Evolutionary conservation across 2,888 invertebrate genomes (phyloP).

Genomic region (Drosophila lutescens): DNA sequence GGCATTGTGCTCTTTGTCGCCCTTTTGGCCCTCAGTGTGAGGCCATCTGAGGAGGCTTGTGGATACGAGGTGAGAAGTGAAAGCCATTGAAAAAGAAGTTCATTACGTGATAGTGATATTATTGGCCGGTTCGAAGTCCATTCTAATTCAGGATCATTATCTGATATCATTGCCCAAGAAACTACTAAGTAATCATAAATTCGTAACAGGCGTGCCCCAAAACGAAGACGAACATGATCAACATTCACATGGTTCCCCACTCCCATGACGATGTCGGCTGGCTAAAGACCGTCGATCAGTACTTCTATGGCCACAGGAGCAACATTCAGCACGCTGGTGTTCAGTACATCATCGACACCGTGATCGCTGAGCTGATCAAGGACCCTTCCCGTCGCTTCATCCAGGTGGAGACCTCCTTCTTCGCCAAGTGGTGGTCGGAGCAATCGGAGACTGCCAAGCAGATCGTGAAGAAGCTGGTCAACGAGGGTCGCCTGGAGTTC

Average conservation of each 20-base stretch:
- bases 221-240: conserved; percentile 87
- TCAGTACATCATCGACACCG: conserved; percentile 95
- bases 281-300: conserved; percentile 97
- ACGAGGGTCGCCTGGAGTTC: conserved; percentile 90
- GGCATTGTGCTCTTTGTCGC: conserved; percentile 32
- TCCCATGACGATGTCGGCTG: conserved; percentile 98
- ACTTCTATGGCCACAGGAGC: conserved; percentile 92
- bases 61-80: conserved; percentile 60
- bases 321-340: conserved; percentile 92
- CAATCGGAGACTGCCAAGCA: conserved; percentile 87
- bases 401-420: conserved; percentile 94
- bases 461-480: conserved; percentile 88
- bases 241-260: conserved; percentile 94
- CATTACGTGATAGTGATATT: not conserved
- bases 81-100: not conserved
- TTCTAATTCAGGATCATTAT: too few species aligned
- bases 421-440: conserved; percentile 93
- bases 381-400: conserved; percentile 92
- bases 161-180: not conserved
- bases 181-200: not conserved
- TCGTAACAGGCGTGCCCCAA: conserved; percentile 87
- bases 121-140: too few species aligned
- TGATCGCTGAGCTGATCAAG: conserved; percentile 89
- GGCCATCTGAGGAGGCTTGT: conserved; percentile 50
- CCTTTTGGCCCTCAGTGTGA: conserved; percentile 34